These are phyloP conservation scores for Drosophila azteca DNA, from an alignment of 1,140 invertebrate genomes.

Conservation along the genomic window DNA sequence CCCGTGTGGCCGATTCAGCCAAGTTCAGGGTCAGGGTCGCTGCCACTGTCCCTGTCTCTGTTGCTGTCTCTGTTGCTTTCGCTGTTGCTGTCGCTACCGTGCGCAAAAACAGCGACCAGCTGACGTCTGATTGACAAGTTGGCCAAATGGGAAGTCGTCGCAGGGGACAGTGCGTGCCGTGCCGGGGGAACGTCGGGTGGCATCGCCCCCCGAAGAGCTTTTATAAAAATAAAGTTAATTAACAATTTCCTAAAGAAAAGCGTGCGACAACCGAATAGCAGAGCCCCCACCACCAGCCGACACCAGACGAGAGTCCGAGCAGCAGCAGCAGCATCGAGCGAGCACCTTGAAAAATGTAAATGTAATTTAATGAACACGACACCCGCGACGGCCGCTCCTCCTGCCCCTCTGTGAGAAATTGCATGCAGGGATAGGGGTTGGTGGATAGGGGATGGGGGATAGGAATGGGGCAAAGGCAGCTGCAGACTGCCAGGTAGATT, in stretches of 20 bases:
- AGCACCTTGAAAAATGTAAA: slow-evolving; percentile 64
- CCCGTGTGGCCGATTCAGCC: too few relatives aligned
- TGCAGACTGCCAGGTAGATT: slow-evolving; percentile 5
- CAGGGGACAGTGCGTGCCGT: slow-evolving; percentile 1
- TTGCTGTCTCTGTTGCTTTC: too few relatives aligned
- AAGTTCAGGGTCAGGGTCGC: too few relatives aligned
- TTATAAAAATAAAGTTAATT: slow-evolving; percentile 75
- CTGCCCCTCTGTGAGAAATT: slow-evolving; percentile 1
- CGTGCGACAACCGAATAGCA: slow-evolving; percentile 19
- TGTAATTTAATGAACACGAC: slow-evolving; percentile 74
- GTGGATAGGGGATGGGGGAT: too few relatives aligned
- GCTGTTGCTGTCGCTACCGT: slow-evolving; percentile 12
- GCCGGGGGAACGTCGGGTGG: not conserved
- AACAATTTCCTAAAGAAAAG: slow-evolving; percentile 52
- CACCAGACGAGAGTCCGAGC: slow-evolving; percentile 5
- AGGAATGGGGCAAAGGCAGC: not conserved
- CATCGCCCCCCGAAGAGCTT: slow-evolving; percentile 35
- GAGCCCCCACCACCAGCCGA: slow-evolving; percentile 1
- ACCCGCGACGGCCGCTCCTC: slow-evolving; percentile 27
- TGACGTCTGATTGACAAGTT: slow-evolving; percentile 79
- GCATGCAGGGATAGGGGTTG: too few relatives aligned
- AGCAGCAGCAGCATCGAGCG: slow-evolving; percentile 21
- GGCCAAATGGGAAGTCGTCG: slow-evolving; percentile 40
- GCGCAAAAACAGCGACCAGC: slow-evolving; percentile 36
- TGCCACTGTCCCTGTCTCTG: not conserved